Conservation (phyloP, 2,113 vertebrate genomes). For the Peromyscus polionotus region DNA sequence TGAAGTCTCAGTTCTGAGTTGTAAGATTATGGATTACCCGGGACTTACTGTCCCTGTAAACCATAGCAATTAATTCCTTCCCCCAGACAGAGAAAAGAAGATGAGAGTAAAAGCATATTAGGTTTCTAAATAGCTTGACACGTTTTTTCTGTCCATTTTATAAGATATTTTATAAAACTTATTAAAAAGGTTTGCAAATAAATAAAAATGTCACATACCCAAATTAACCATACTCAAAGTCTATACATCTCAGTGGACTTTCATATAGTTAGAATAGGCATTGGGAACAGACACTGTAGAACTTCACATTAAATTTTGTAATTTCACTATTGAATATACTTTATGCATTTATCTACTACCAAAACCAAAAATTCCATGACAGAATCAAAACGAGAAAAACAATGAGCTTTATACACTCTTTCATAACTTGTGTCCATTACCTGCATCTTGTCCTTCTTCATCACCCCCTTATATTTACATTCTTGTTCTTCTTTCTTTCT, state of each 20-base stretch:
- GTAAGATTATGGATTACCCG: background rate
- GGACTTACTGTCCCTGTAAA: background rate
- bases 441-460: background rate
- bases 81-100: background rate
- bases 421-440: background rate
- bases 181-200: background rate
- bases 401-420: background rate
- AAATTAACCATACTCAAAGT: background rate
- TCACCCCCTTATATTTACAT: background rate
- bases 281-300: background rate
- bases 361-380: background rate
- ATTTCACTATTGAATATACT: background rate
- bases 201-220: background rate
- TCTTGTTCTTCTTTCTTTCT: background rate
- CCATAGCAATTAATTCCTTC: conserved; percentile 28
- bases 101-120: conserved; percentile 33
- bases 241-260: background rate
- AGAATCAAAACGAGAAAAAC: background rate
- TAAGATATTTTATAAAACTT: background rate
- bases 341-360: background rate
- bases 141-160: background rate
- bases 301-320: too few relatives aligned
- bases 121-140: background rate
- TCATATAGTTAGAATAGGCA: background rate
- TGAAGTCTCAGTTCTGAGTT: background rate